Evolutionary conservation across 1,140 invertebrate genomes (phyloP).

Genomic region (Mercenaria mercenaria): DNA sequence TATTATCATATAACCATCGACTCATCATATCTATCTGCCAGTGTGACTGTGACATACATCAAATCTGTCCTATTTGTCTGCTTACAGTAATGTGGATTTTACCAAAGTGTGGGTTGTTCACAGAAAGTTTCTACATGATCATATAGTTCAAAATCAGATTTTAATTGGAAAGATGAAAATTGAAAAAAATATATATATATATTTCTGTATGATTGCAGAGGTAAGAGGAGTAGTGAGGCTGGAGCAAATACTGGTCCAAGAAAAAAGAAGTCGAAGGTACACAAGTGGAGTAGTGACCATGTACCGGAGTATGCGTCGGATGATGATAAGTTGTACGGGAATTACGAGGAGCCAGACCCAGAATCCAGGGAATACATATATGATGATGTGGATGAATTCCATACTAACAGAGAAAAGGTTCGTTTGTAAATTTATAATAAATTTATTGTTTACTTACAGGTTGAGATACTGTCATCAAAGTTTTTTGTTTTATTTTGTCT

Average conservation of each 20-base stretch:
- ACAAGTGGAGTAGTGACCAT: slow-evolving; percentile 11
- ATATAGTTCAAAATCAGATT: no score
- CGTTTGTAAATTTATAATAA: no score
- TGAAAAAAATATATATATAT: no score
- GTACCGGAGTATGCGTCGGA: slow-evolving; percentile 53
- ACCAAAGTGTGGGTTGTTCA: no score
- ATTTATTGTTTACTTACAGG: neutral
- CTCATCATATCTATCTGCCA: no score
- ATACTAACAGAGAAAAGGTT: slow-evolving; percentile 66
- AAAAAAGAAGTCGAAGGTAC: slow-evolving; percentile 27
- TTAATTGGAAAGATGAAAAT: no score
- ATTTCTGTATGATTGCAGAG: neutral
- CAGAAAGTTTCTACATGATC: no score
- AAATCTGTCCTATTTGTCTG: no score
- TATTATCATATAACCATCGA: no score
- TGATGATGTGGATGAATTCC: slow-evolving; percentile 70
- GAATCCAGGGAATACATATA: slow-evolving; percentile 62
- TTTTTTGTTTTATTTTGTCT: neutral
- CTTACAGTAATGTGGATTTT: no score
- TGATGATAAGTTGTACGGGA: slow-evolving; percentile 53
- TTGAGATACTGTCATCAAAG: neutral
- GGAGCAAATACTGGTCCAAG: neutral
- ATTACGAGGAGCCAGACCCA: slow-evolving; percentile 56
- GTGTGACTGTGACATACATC: no score
- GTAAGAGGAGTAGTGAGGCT: neutral